phyloP scores from a whole-genome alignment of 2,888 invertebrate species.

The Andrena trimmerana region DNA sequence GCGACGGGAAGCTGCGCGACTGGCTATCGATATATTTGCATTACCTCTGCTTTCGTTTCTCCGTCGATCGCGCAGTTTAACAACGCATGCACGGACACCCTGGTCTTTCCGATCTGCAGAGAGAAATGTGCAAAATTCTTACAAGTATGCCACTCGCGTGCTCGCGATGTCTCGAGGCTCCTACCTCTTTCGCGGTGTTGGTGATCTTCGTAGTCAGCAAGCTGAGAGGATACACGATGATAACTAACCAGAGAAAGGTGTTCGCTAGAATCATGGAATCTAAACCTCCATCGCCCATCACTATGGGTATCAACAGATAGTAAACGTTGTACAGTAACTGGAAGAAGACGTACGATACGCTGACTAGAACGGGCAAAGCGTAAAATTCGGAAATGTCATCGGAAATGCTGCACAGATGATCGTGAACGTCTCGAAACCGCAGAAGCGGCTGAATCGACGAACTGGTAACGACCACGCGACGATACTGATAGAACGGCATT shows the following conservation, averaged over 20 bases:
- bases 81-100: slow-evolving; percentile 43
- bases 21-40: background rate
- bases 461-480: slow-evolving; percentile 32
- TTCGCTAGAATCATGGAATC: background rate
- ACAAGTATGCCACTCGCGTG: background rate
- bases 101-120: slow-evolving; percentile 56
- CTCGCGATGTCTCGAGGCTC: background rate
- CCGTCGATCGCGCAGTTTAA: slow-evolving; percentile 31
- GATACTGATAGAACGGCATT: slow-evolving; percentile 2
- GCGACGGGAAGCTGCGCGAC: background rate
- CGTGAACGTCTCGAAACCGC: slow-evolving; percentile 52
- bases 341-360: slow-evolving; percentile 32
- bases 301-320: slow-evolving; percentile 29
- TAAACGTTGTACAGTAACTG: slow-evolving; percentile 62
- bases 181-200: slow-evolving; percentile 55
- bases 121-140: background rate
- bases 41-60: slow-evolving; percentile 58
- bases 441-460: slow-evolving; percentile 32
- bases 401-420: slow-evolving; percentile 57
- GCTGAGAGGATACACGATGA: slow-evolving; percentile 32
- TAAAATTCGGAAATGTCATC: slow-evolving; percentile 63
- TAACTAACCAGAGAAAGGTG: slow-evolving; percentile 16
- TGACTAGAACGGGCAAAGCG: slow-evolving; percentile 55
- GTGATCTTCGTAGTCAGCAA: slow-evolving; percentile 53
- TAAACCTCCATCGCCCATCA: background rate